These are phyloP conservation scores for Halotydeus destructor DNA, from an alignment of 1,140 invertebrate genomes.

Conservation along the genomic window DNA sequence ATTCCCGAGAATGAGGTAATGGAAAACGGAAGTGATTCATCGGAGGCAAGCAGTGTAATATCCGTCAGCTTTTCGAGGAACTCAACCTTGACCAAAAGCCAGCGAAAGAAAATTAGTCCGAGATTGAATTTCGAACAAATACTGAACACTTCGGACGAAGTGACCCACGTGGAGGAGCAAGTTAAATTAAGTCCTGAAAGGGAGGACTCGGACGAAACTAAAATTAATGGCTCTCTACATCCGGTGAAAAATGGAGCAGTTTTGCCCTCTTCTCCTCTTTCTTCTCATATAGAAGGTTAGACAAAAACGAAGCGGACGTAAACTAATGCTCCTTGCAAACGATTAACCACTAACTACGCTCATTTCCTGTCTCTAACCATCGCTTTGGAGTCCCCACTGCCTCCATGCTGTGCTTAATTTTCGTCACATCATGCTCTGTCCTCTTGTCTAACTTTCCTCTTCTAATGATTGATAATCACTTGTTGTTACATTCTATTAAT, in stretches of 20 bases:
- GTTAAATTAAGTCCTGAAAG: neutral
- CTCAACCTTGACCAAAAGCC: conserved; percentile 10
- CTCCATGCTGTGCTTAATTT: no score
- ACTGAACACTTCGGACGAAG: neutral
- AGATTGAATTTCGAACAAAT: conserved; percentile 11
- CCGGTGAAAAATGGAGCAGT: neutral
- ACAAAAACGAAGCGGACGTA: no score
- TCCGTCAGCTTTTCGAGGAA: conserved; percentile 1
- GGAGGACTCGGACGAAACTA: neutral
- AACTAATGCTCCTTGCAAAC: no score
- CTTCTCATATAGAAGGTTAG: neutral
- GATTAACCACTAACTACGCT: no score
- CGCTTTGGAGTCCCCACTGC: no score
- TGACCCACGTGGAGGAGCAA: neutral
- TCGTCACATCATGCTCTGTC: no score
- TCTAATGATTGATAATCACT: conserved; percentile 1
- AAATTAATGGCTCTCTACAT: neutral
- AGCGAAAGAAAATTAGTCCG: conserved; percentile 11
- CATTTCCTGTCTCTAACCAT: no score
- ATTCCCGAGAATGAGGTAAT: no score
- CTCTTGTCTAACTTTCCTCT: neutral
- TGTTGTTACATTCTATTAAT: neutral
- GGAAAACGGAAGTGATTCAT: neutral
- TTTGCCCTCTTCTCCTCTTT: neutral
- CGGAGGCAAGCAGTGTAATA: neutral